Base-by-base conservation (phyloP, 2,888 invertebrate genomes). In the Drosophila emarginata region DNA sequence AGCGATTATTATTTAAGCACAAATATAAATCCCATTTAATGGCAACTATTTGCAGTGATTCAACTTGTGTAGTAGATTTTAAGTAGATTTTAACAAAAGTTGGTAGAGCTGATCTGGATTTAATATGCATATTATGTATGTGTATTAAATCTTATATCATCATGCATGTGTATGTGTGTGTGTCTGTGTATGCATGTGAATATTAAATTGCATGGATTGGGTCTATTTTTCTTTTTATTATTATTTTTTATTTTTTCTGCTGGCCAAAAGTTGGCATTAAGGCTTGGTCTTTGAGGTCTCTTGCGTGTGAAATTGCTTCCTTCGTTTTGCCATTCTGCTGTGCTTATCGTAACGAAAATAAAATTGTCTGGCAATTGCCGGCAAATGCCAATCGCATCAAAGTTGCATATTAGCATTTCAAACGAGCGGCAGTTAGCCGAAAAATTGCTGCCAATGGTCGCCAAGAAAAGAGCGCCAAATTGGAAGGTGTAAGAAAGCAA, bases 401-500 rank as follows among this genome's bases (percentile, higher is more conserved):
- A 82, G 74, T 80, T 77, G 79, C 79, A 84, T 77, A 84, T 82
- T 82, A 84, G 77, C 84, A 83, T 84, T 84, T 82, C 84, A 83
- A 84, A 83, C 82, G 82, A 83, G 82, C 84, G 67, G 73, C 80
- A 81, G 78, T 82, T 81, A 81, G 69, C 78, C 75, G 64, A 73
- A 82, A 80, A 84, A 82, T 82, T 75, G 81, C 84, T 45, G 78
- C 51, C 77, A 77, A 70, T 78, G 76, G 83, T 69, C 79, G 79
- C 76, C 68, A 71, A 67, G 76, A 73, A 81, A 69, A 65, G 81
- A 64, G 74, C 69, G 67, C 64, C 80, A 81, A 81, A 83, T 83
- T 83, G 81, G 71, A 83, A 83, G 81, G 80, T 84, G 79, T 60
- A 72, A 71, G 71, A 66, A 51, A 37, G 40, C 51, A 56, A 37